These are phyloP conservation scores for Celastrina argiolus DNA, from an alignment of 2,888 invertebrate species.

Conservation along the genomic window DNA sequence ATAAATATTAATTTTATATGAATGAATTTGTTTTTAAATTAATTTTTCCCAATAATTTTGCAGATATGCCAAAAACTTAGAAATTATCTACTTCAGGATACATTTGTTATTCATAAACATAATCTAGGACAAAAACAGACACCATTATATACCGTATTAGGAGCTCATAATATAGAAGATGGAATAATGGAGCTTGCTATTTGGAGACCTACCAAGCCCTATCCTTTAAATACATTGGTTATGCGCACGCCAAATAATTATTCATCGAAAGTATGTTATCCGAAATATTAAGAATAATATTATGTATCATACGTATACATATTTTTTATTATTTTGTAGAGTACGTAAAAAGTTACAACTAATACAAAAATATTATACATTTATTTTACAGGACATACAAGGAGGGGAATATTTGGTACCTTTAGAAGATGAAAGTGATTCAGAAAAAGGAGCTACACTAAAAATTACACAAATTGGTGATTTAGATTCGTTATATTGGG, in stretches of 20 bases:
- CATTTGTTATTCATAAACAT: not conserved
- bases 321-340: too few species aligned
- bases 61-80: not conserved
- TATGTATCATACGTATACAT: too few species aligned
- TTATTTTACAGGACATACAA: not conserved
- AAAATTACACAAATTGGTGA: slow-evolving; percentile 2
- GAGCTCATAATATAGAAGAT: not conserved
- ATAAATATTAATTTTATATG: not conserved
- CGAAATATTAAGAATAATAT: not conserved
- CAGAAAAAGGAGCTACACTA: not conserved
- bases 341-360: too few species aligned
- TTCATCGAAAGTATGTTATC: slow-evolving; percentile 40
- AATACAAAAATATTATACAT: too few species aligned
- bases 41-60: not conserved
- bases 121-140: not conserved
- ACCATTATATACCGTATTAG: not conserved
- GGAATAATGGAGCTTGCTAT: not conserved
- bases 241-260: slow-evolving; percentile 76
- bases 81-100: not conserved
- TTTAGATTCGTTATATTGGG: not conserved
- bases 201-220: not conserved
- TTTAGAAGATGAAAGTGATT: not conserved
- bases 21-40: not conserved
- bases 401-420: not conserved
- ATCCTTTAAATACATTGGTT: not conserved